phyloP scores from a whole-genome alignment of 2,888 invertebrate genomes.

The Drosophila lacicola region DNA sequence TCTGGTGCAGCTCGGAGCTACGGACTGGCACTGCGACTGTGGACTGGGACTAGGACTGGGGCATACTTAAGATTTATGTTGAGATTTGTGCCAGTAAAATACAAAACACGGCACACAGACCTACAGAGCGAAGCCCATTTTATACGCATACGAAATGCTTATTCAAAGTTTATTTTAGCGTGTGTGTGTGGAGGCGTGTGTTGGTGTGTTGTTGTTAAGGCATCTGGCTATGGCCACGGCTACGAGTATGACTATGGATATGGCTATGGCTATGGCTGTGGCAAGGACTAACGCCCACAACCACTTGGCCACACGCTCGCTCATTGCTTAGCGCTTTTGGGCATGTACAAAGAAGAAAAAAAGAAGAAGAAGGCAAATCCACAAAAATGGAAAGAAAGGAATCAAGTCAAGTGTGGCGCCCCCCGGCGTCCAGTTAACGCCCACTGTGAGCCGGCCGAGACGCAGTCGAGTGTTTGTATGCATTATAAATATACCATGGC shows the following conservation, averaged over 20 bases:
- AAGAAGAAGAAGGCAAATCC: constrained; percentile 21
- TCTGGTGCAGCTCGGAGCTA: constrained; percentile 14
- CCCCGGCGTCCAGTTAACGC: constrained; percentile 67
- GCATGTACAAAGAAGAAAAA: constrained; percentile 41
- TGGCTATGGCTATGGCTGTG: constrained; percentile 25
- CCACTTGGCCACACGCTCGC: constrained; percentile 54
- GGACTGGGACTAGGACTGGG: constrained; percentile 15
- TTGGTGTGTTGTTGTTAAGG: constrained; percentile 36
- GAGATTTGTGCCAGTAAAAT: constrained; percentile 70
- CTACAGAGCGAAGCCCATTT: constrained; percentile 41
- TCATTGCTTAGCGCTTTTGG: constrained; percentile 57
- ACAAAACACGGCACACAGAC: constrained; percentile 50
- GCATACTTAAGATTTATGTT: constrained; percentile 77
- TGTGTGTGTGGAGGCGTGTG: constrained; percentile 24
- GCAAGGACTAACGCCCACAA: constrained; percentile 54
- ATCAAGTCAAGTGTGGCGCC: constrained; percentile 75
- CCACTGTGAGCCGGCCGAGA: constrained; percentile 54
- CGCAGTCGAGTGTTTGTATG: constrained; percentile 73
- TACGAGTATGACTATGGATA: constrained; percentile 14
- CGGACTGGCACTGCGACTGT: constrained; percentile 1
- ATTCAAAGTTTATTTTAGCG: constrained; percentile 77
- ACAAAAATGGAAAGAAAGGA: constrained; percentile 56
- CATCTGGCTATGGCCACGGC: constrained; percentile 20
- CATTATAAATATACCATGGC: constrained; percentile 75
- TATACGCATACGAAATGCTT: constrained; percentile 73